phyloP scores from a whole-genome alignment of 2,113 vertebrate genomes.

The Hemiprocne comata region DNA sequence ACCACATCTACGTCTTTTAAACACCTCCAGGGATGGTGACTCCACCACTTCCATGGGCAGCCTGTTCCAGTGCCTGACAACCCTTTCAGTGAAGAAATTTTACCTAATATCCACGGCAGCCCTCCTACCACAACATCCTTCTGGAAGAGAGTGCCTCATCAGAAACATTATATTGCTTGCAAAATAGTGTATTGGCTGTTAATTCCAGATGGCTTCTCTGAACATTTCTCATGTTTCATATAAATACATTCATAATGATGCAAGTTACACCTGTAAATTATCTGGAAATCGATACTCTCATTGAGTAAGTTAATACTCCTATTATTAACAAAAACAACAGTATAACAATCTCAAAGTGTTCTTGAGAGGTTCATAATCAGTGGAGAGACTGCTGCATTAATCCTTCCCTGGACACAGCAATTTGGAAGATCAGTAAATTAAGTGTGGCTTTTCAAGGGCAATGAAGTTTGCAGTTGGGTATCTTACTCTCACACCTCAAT shows the following conservation, averaged over 20 bases:
- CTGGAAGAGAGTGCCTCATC: neutral
- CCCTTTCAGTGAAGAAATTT: no score
- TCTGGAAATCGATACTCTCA: neutral
- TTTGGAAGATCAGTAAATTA: neutral
- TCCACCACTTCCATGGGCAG: no score
- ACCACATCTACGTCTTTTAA: no score
- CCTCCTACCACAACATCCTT: neutral
- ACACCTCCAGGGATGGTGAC: no score
- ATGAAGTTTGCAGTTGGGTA: neutral
- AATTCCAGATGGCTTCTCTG: neutral
- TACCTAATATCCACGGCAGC: neutral
- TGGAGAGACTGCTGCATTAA: neutral
- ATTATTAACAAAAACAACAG: neutral
- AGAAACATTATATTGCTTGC: neutral
- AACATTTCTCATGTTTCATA: neutral
- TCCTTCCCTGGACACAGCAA: neutral
- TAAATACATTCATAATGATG: neutral
- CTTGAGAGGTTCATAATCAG: neutral
- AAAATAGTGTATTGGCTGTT: neutral
- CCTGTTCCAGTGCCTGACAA: no score
- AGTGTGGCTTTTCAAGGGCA: neutral
- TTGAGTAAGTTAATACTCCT: neutral
- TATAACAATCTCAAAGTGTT: neutral
- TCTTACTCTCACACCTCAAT: neutral
- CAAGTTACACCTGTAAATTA: neutral